Evolutionary conservation across 2,888 invertebrate species (phyloP), one percentile per base, ranked within the genome.

Genomic region (Phorcus lineatus): DNA sequence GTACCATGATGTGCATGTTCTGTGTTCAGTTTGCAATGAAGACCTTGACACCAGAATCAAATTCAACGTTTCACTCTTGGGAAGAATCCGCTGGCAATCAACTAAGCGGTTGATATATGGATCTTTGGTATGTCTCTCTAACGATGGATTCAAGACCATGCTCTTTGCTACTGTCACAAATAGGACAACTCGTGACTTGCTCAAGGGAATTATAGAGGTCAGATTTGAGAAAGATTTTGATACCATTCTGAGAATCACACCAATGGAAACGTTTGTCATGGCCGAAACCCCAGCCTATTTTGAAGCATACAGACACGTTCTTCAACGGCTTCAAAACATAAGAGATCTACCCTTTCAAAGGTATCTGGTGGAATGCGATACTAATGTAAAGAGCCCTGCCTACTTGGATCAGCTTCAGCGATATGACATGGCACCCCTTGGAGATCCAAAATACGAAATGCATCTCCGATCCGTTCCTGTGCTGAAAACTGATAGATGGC

Each of bases 231-330:
- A 74, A 40, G 70, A 77, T 54, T 54, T 84, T 6, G 80, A 83
- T 9, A 74, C 81, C 9, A 62, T 86, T 3, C 75, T 84, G 19
- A 78, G 86, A 24, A 77, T 83, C 9, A 47, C 81, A 11, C 53
- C 81, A 36, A 82, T 80, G 52, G 85, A 86, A 11, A 80, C 55
- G 22, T 91, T 89, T 78, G 74, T 95, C 0, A 96, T 97, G 96
- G 95, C 96, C 0, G 96, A 97, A 91, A 95, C 96, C 75, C 95
- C 95, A 77, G 95, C 96, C 0, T 97, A 96, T 91, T 97, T 97
- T 90, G 97, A 97, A 90, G 96, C 97, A 0, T 97, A 97, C 90
- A 94, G 95, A 84, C 95, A 96, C 88, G 96, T 96, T 0, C 93
- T 96, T 77, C 94, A 94, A 85, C 96, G 95, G n/a, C 90, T 97